These are phyloP conservation scores for Trichopria drosophilae DNA, from an alignment of 2,888 invertebrate species.

Conservation along the genomic window DNA sequence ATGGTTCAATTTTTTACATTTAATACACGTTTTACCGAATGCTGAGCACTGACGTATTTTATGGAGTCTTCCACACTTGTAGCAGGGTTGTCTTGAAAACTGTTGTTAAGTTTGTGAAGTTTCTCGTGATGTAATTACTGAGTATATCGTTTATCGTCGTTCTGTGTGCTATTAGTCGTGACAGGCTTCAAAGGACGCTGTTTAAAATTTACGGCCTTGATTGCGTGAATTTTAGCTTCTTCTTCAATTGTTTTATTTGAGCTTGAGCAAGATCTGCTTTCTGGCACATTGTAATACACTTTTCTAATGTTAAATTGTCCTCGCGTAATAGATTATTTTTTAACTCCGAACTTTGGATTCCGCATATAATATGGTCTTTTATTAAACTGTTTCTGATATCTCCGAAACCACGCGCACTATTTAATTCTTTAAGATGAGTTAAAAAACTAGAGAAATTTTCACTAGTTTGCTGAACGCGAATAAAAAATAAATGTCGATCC, in stretches of 20 bases:
- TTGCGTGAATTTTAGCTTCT: slow-evolving; percentile 1
- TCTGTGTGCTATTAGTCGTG: too few relatives aligned
- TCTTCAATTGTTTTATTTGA: slow-evolving; percentile 17
- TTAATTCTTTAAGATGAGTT: slow-evolving; percentile 33
- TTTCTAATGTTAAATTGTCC: slow-evolving; percentile 28
- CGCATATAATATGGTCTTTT: slow-evolving; percentile 34
- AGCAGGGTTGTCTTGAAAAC: slow-evolving; percentile 14
- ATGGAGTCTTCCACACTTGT: slow-evolving; percentile 22
- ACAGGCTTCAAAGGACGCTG: too few relatives aligned
- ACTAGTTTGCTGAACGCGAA: too few relatives aligned
- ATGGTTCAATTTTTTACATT: too few relatives aligned
- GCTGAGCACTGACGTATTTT: slow-evolving; percentile 20
- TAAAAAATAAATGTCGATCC: slow-evolving; percentile 37
- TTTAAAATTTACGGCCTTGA: too few relatives aligned
- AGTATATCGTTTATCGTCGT: too few relatives aligned
- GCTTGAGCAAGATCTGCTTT: slow-evolving; percentile 30
- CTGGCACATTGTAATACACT: slow-evolving; percentile 29
- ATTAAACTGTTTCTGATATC: too few relatives aligned
- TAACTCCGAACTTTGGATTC: slow-evolving; percentile 30
- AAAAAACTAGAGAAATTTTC: slow-evolving; percentile 36
- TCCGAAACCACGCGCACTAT: slow-evolving; percentile 35
- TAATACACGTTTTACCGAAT: too few relatives aligned
- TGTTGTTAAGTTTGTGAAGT: neutral
- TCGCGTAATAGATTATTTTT: slow-evolving; percentile 35
- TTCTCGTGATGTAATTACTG: too few relatives aligned